Percentiles rank a stretch among this genome's conserved stretches.
Conservation (phyloP, 2,888 invertebrate species). For the Thecophora atra region DNA sequence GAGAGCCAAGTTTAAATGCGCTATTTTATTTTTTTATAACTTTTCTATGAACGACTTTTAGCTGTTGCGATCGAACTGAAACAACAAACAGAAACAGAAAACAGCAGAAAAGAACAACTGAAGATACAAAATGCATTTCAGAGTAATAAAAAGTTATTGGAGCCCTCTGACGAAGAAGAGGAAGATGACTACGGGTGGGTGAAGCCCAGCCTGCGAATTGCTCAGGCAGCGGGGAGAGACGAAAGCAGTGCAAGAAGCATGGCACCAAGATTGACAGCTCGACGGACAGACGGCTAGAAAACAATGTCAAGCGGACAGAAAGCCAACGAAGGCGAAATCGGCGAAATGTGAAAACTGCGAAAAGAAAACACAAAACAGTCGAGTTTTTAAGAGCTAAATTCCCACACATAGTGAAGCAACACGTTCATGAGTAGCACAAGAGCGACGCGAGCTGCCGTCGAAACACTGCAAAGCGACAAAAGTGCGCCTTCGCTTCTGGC, state of each 20-base stretch:
- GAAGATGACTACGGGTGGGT: neutral
- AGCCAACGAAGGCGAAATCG: slow-evolving; percentile 52
- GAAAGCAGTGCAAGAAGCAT: slow-evolving; percentile 48
- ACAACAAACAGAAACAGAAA: slow-evolving; percentile 35
- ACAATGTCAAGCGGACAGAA: slow-evolving; percentile 35
- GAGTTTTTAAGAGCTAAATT: slow-evolving; percentile 47
- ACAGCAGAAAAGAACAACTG: slow-evolving; percentile 41
- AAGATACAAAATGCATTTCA: slow-evolving; percentile 15
- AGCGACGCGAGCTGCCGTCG: slow-evolving; percentile 48
- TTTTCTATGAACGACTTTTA: slow-evolving; percentile 28
- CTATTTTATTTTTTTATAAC: slow-evolving; percentile 43
- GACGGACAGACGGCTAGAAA: slow-evolving; percentile 41
- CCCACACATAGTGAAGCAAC: slow-evolving; percentile 53
- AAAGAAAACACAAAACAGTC: slow-evolving; percentile 45
- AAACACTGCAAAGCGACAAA: slow-evolving; percentile 41
- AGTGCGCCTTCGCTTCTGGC: neutral
- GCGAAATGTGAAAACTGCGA: slow-evolving; percentile 60
- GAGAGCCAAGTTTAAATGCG: slow-evolving; percentile 44
- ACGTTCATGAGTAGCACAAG: slow-evolving; percentile 47
- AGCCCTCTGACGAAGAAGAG: slow-evolving; percentile 8
- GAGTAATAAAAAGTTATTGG: slow-evolving; percentile 37
- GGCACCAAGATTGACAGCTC: slow-evolving; percentile 58
- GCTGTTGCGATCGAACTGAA: slow-evolving; percentile 35
- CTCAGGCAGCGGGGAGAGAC: neutral
- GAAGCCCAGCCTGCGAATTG: neutral